These are phyloP conservation scores for Bubalus kerabau DNA, from an alignment of 2,113 vertebrate genomes.

Conservation along the genomic window DNA sequence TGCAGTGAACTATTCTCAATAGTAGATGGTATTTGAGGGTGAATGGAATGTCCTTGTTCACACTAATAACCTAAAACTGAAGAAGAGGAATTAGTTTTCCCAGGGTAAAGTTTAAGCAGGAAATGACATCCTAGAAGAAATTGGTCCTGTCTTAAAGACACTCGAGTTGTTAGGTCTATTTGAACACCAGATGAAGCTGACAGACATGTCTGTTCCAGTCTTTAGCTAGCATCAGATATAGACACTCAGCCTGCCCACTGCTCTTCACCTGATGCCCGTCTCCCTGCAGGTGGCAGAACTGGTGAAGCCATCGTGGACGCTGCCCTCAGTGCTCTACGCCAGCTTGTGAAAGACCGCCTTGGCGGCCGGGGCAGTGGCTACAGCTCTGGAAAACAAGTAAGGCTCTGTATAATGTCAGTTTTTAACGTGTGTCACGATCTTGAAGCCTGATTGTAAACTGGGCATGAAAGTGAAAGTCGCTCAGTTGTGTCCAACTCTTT, in stretches of 20 bases:
- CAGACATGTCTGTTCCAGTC: rapidly evolving
- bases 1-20: not conserved
- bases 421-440: not conserved
- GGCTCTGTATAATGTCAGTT: not conserved
- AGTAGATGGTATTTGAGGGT: not conserved
- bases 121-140: not conserved
- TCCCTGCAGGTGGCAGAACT: constrained; percentile 87
- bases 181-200: not conserved
- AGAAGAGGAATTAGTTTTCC: not conserved
- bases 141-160: rapidly evolving
- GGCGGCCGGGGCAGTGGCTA: constrained; percentile 86
- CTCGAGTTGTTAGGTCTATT: rapidly evolving
- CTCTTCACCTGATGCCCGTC: rapidly evolving
- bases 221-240: rapidly evolving
- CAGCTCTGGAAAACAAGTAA: constrained; percentile 88
- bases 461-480: not conserved
- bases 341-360: constrained; percentile 91
- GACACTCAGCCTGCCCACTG: rapidly evolving
- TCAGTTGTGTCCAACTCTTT: not conserved
- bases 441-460: not conserved
- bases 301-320: constrained; percentile 92
- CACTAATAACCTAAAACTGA: not conserved
- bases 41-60: not conserved
- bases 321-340: constrained; percentile 86
- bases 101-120: not conserved